phyloP scores from a whole-genome alignment of 92 coral and sea anemone genomes.

The Scolanthus callimorphus region DNA sequence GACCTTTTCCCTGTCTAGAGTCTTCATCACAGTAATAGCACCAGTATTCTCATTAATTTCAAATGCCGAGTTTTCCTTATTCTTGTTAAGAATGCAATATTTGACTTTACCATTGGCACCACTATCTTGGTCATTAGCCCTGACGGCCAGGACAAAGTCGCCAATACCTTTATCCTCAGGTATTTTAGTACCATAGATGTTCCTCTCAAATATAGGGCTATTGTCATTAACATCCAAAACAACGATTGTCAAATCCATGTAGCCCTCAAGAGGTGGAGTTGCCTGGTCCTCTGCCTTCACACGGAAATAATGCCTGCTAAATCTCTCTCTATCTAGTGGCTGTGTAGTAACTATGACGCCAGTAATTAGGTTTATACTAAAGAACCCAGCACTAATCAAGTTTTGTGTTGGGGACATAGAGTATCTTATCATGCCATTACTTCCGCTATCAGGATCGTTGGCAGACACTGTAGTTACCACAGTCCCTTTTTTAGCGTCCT shows the following conservation, averaged over 20 bases:
- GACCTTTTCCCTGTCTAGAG: constrained; percentile 79
- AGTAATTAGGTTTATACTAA: constrained; percentile 52
- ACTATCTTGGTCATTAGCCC: constrained; percentile 73
- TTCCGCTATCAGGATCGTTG: constrained; percentile 59
- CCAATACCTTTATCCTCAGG: constrained; percentile 69
- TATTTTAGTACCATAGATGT: constrained; percentile 51
- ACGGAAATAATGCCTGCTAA: constrained; percentile 67
- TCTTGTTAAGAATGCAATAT: constrained; percentile 63
- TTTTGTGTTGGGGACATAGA: constrained; percentile 68
- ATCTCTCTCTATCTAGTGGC: constrained; percentile 69
- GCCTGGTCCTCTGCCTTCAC: constrained; percentile 71
- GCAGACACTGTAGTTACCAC: constrained; percentile 62
- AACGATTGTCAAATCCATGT: constrained; percentile 55
- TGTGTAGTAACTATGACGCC: constrained; percentile 64
- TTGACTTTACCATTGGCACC: constrained; percentile 62
- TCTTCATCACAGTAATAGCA: constrained; percentile 49
- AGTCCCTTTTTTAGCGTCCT: constrained; percentile 56
- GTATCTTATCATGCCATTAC: constrained; percentile 62
- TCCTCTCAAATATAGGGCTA: constrained; percentile 69
- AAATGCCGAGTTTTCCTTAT: constrained; percentile 63
- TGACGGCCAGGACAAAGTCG: constrained; percentile 75
- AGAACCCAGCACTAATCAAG: constrained; percentile 59
- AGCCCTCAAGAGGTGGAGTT: constrained; percentile 38
- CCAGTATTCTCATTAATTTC: constrained; percentile 57
- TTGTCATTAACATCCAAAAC: constrained; percentile 88